Evolutionary conservation across 2,888 invertebrate species (phyloP).

Genomic region (Julus scandinavius): DNA sequence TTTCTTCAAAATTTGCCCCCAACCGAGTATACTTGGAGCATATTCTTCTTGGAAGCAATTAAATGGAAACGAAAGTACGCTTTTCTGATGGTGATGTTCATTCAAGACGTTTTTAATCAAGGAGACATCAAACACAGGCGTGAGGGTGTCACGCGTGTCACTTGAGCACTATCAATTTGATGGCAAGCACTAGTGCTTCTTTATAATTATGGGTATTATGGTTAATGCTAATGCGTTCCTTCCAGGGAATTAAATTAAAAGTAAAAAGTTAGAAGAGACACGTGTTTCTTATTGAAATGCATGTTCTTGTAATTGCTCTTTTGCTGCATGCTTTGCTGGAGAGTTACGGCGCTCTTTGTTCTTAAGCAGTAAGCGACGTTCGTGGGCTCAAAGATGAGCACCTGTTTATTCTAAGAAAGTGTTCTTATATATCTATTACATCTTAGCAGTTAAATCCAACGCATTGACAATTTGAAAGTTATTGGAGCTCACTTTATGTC

Average conservation of each 20-base stretch:
- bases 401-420: no score
- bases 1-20: not conserved
- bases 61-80: not conserved
- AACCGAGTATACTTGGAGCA: not conserved
- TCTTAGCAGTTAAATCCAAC: no score
- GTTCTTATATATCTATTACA: no score
- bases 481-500: no score
- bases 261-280: conserved; percentile 17
- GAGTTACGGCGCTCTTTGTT: not conserved
- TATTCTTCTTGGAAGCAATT: conserved; percentile 6
- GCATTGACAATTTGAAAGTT: no score
- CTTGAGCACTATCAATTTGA: not conserved
- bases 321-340: not conserved
- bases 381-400: no score
- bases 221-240: conserved; percentile 11
- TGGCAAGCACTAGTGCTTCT: not conserved
- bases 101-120: conserved; percentile 29
- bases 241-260: not conserved
- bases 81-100: conserved; percentile 4
- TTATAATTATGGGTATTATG: conserved; percentile 25
- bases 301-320: not conserved
- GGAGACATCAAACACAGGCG: conserved; percentile 3
- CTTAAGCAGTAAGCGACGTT: not conserved
- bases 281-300: conserved; percentile 11
- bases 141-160: conserved; percentile 11